Evolutionary conservation across 2,113 vertebrate species (phyloP).

Genomic region (Rhinolophus ferrumequinum): DNA sequence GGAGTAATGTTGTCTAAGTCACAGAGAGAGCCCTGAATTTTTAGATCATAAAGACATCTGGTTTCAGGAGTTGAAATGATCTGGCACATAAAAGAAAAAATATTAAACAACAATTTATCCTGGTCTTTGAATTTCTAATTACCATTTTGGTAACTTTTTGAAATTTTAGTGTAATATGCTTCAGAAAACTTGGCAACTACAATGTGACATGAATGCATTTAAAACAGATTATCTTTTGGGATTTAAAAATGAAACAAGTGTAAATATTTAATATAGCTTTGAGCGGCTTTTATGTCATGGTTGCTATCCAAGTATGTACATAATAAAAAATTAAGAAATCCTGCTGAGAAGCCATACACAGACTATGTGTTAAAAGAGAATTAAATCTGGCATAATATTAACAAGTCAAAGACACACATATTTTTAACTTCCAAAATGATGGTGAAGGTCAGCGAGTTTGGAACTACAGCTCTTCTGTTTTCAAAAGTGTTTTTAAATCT

Average conservation of each 20-base stretch:
- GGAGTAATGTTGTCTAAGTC: not conserved
- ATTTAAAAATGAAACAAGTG: conserved; percentile 44
- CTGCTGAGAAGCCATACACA: not conserved
- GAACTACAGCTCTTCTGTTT: not conserved
- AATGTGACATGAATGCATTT: not conserved
- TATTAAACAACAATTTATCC: not conserved
- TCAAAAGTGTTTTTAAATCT: not conserved
- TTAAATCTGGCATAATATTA: conserved; percentile 64
- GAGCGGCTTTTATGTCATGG: not conserved
- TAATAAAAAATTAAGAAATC: conserved; percentile 69
- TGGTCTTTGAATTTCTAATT: conserved; percentile 39
- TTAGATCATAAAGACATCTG: not conserved
- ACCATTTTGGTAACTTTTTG: not conserved
- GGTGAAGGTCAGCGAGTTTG: not conserved
- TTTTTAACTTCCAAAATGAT: conserved; percentile 35
- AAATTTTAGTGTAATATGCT: conserved; percentile 24
- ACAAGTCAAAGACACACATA: conserved; percentile 42
- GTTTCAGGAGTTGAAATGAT: not conserved
- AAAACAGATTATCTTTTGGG: conserved; percentile 34
- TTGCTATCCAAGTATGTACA: not conserved
- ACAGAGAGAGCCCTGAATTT: not conserved
- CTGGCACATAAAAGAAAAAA: not conserved
- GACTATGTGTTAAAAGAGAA: conserved; percentile 31
- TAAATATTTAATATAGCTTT: conserved; percentile 62
- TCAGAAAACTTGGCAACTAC: conserved; percentile 21